Conservation (phyloP, 2,888 invertebrate species). For the Loripinus fragilis region DNA sequence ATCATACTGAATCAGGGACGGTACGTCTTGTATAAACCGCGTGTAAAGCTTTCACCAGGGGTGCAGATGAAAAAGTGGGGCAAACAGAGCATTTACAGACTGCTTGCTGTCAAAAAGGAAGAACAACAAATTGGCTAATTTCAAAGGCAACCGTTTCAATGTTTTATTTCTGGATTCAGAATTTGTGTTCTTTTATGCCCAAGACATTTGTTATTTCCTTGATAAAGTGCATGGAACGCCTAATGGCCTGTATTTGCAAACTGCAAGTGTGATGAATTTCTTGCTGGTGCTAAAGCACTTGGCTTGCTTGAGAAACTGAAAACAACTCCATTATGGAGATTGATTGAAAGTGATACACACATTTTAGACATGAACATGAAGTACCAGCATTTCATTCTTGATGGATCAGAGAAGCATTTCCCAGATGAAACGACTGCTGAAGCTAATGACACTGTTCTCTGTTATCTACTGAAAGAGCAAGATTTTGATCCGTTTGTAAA, state of each 20-base stretch:
- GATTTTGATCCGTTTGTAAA: not conserved
- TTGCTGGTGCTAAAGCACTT: slow-evolving; percentile 42
- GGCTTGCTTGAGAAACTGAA: slow-evolving; percentile 40
- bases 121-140: not conserved
- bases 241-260: slow-evolving; percentile 33
- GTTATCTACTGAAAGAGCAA: not conserved
- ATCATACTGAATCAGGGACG: not conserved
- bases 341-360: slow-evolving; percentile 27
- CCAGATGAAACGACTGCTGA: not conserved
- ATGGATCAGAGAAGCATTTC: no score
- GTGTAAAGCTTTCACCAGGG: slow-evolving; percentile 26
- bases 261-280: slow-evolving; percentile 23
- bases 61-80: slow-evolving; percentile 24
- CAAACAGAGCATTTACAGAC: not conserved
- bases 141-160: slow-evolving; percentile 15
- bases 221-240: slow-evolving; percentile 20
- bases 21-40: slow-evolving; percentile 11
- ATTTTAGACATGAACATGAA: slow-evolving; percentile 28
- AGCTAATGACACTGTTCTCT: not conserved
- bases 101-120: not conserved
- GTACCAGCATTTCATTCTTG: no score
- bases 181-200: slow-evolving; percentile 13
- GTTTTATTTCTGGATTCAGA: slow-evolving; percentile 27
- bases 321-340: slow-evolving; percentile 36
- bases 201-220: slow-evolving; percentile 15